Evolutionary conservation across 2,888 invertebrate genomes (phyloP), one percentile per base, ranked within the genome.

Genomic region (Creontiades dilutus): DNA sequence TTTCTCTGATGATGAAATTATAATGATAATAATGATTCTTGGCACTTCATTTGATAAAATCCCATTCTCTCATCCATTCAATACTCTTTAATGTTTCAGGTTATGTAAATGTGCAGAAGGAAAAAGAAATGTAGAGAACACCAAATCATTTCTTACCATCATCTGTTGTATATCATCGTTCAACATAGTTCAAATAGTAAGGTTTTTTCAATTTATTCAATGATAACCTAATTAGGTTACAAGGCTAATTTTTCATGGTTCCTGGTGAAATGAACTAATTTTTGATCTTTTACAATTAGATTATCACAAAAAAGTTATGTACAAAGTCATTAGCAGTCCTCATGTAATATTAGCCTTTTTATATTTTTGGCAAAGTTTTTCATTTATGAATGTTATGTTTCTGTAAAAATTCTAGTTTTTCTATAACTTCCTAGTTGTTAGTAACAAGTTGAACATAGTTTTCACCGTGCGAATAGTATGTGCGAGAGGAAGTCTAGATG

Each of bases 61-160:
- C 37, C 7, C 7, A 37, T 37, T 37, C 37, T 37, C 37, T 37
- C 37, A 37, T 37, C 7, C 37, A 37, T 37, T 37, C 7, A 37
- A 37, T 37, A 37, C 7, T 4, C 37, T 37, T 37, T 7, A 14
- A 55, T 85, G 57, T 85, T 85, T 46, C 27, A 85, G 85, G 85
- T 85, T 12, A 85, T 85, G 85, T 85, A 85, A 82, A 37, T 28
- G n/a, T 28, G 57, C 37, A 61, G 37, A 61, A 27, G 5, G 85
- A 37, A n/a, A 19, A 57, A 12, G 68, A 68, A 28, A 12, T 55
- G 61, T 57, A 85, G 85, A 85, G 85, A 85, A 85, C 85, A 85
- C 85, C 85, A 85, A 85, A 85, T 85, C 85, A 85, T 57, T 61
- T 82, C 55, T 14, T 48, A 82, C 82, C 27, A 52, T 82, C 82